These are phyloP conservation scores for Casuarius casuarius DNA, from an alignment of 2,113 vertebrate species.

Conservation along the genomic window DNA sequence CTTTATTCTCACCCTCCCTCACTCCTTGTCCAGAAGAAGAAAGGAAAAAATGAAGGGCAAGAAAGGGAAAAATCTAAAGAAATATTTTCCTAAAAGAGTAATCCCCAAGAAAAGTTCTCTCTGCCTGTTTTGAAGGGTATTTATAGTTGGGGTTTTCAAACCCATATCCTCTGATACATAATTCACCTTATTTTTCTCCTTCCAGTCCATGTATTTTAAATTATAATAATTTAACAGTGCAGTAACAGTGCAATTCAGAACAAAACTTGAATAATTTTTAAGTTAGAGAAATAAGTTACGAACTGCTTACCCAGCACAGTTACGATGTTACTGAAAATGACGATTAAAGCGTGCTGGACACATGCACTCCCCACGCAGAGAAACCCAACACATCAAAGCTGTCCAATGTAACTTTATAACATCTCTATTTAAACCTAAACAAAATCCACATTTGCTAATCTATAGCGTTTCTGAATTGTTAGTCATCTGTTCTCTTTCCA, in stretches of 20 bases:
- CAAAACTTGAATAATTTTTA: neutral
- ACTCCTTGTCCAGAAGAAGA: neutral
- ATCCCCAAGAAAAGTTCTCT: neutral
- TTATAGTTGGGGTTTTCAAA: neutral
- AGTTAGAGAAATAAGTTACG: neutral
- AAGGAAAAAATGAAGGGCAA: neutral
- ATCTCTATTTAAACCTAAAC: neutral
- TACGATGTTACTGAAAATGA: neutral
- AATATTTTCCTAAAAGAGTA: neutral
- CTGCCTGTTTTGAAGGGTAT: neutral
- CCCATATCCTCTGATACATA: neutral
- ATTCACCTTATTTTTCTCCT: neutral
- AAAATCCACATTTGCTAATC: neutral
- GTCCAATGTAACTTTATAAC: neutral
- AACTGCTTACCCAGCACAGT: neutral
- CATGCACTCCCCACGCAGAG: neutral
- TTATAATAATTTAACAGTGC: neutral
- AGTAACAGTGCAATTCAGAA: neutral
- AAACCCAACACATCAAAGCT: neutral
- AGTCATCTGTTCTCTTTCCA: neutral
- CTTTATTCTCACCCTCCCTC: neutral
- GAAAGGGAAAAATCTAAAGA: neutral
- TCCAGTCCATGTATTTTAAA: neutral
- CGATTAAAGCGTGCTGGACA: neutral
- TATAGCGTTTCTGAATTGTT: neutral